Conservation (phyloP, 2,113 vertebrate genomes). For the Eupsittula cactorum region DNA sequence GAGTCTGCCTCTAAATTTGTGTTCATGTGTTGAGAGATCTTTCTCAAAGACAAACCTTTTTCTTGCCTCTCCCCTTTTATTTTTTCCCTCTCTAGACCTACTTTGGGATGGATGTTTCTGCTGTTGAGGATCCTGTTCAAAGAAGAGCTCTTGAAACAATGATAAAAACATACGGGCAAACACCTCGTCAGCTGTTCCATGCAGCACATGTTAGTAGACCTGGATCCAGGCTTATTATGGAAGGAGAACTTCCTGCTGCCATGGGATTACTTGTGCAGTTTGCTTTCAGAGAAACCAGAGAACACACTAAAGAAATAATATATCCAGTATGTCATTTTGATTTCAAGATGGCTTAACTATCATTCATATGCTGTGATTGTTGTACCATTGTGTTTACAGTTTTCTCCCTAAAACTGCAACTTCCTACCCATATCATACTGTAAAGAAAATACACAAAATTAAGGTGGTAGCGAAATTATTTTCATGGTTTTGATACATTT, state of each 20-base stretch:
- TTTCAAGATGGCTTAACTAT: not conserved
- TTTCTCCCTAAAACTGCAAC: not conserved
- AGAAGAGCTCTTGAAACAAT: constrained; percentile 96
- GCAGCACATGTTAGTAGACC: constrained; percentile 84
- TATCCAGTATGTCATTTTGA: constrained; percentile 83
- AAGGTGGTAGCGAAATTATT: not conserved
- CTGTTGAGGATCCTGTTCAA: constrained; percentile 97
- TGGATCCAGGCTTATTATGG: constrained; percentile 85
- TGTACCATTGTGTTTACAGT: not conserved
- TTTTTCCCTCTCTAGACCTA: constrained; percentile 82
- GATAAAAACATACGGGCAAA: constrained; percentile 98
- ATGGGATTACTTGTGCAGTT: constrained; percentile 95
- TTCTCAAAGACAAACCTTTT: not conserved
- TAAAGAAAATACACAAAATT: not conserved
- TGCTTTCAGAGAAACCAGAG: constrained; percentile 92
- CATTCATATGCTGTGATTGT: not conserved
- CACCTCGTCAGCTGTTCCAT: constrained; percentile 92
- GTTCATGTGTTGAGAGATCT: not conserved
- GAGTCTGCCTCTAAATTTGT: not conserved
- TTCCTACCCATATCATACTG: not conserved
- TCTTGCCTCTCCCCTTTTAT: not conserved
- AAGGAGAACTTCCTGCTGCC: constrained; percentile 94
- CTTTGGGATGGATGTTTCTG: constrained; percentile 98
- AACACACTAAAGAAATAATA: constrained; percentile 85
- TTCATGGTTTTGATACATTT: not conserved